Percentiles rank a stretch among this genome's conserved stretches.
These are phyloP conservation scores for Gymnorhina tibicen DNA, from an alignment of 2,113 vertebrate species.

Conservation along the genomic window DNA sequence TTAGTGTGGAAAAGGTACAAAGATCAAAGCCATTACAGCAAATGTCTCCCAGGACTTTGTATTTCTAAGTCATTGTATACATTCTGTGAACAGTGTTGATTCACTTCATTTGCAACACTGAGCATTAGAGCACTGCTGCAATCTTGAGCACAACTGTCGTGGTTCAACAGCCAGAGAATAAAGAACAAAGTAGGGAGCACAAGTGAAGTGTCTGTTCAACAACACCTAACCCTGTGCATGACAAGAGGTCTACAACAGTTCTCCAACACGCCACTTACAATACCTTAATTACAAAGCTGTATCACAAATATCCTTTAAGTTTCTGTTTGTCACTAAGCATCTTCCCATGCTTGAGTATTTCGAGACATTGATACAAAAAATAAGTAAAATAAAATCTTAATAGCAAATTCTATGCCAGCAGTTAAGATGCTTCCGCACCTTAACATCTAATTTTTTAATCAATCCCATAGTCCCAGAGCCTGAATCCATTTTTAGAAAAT, in stretches of 20 bases:
- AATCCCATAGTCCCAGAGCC: not conserved
- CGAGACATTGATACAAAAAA: not conserved
- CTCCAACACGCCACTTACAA: not conserved
- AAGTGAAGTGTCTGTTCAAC: not conserved
- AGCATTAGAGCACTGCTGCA: not conserved
- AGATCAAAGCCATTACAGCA: not conserved
- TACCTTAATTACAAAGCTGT: not conserved
- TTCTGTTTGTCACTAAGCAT: not conserved
- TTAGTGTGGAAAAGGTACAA: not conserved
- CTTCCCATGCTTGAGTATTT: not conserved
- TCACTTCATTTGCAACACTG: not conserved
- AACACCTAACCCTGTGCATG: not conserved
- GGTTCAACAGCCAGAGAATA: not conserved
- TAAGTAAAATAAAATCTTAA: not conserved
- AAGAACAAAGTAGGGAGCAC: not conserved
- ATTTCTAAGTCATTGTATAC: not conserved
- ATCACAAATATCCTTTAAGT: not conserved
- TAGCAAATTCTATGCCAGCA: not conserved
- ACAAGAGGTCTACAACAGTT: not conserved
- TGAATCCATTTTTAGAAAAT: not conserved
- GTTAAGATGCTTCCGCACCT: not conserved
- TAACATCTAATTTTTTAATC: not conserved
- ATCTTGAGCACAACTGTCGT: not conserved
- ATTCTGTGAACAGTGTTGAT: not conserved
- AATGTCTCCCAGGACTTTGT: not conserved